Conservation (phyloP, 2,113 vertebrate genomes). For the Crotophaga sulcirostris region DNA sequence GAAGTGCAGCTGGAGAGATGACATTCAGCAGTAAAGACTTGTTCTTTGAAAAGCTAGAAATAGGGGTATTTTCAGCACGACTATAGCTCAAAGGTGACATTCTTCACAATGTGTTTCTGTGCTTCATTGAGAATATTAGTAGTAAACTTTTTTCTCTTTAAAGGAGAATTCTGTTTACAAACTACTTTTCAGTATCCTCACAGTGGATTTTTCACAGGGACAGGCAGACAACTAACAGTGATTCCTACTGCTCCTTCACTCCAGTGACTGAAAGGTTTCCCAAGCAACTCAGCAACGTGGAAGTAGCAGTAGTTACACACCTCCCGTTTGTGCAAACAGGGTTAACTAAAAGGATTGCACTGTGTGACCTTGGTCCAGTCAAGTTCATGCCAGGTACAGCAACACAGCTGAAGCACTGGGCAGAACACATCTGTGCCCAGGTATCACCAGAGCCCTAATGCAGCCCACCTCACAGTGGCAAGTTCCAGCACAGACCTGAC, state of each 20-base stretch:
- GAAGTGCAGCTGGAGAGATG: constrained; percentile 36
- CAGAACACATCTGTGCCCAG: background rate
- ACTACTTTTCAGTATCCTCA: background rate
- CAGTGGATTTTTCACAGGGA: background rate
- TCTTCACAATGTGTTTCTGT: background rate
- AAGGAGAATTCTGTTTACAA: background rate
- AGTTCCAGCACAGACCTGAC: background rate
- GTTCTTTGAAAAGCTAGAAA: constrained; percentile 30
- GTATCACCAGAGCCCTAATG: background rate
- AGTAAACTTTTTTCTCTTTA: background rate
- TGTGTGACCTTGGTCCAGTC: background rate
- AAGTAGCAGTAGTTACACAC: no score
- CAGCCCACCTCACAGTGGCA: background rate
- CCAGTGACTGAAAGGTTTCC: background rate
- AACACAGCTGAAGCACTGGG: background rate
- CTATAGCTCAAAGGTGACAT: background rate
- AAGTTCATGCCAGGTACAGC: background rate
- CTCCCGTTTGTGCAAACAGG: background rate
- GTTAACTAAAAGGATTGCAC: background rate
- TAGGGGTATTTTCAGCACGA: background rate
- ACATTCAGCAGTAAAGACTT: constrained; percentile 22
- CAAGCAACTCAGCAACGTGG: fast-evolving
- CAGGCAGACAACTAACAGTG: background rate
- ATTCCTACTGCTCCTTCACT: background rate
- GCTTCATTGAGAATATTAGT: background rate